These are phyloP conservation scores for Rhadina sibilatrix DNA, from an alignment of 2,113 vertebrate species.

Conservation along the genomic window DNA sequence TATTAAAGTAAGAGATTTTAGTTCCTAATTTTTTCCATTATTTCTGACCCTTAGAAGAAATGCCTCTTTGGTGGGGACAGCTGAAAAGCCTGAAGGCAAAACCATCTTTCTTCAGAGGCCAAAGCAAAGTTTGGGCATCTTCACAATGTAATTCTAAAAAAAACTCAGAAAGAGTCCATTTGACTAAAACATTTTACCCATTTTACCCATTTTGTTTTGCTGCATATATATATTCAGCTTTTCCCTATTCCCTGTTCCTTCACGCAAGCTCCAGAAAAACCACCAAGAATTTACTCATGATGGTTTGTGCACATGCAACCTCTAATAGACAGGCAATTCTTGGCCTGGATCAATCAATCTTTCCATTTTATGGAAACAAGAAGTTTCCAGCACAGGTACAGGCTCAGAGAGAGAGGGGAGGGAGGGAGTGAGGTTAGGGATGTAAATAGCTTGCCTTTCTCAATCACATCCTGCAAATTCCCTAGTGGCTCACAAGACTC, in stretches of 20 bases:
- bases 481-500: not conserved
- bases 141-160: not conserved
- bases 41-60: not conserved
- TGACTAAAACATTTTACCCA: not conserved
- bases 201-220: not conserved
- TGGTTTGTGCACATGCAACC: not conserved
- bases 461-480: not conserved
- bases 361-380: not conserved
- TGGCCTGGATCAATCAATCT: not conserved
- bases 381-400: not conserved
- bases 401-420: not conserved
- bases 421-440: not conserved
- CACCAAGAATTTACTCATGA: not conserved
- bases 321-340: not conserved
- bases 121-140: not conserved
- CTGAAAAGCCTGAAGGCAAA: not conserved
- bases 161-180: not conserved
- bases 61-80: not conserved
- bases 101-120: not conserved
- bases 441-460: not conserved
- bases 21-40: not conserved
- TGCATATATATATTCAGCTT: not conserved
- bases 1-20: not conserved
- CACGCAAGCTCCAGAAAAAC: not conserved
- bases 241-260: not conserved